Percentiles rank a stretch among this genome's conserved stretches.
Conservation (phyloP, 2,113 vertebrate genomes). For the Grallaria varia region DNA sequence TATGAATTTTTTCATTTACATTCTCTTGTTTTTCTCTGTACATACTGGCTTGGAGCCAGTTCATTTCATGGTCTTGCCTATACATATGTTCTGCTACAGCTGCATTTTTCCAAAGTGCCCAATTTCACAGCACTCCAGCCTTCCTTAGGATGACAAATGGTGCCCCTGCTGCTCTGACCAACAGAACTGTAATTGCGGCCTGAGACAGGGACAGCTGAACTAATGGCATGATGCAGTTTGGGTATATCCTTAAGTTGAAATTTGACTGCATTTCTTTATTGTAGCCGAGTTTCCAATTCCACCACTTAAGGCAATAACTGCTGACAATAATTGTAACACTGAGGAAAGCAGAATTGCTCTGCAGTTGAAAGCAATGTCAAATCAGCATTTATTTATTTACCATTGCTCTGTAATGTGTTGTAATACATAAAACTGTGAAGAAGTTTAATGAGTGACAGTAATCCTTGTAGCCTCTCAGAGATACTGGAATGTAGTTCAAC, state of each 20-base stretch:
- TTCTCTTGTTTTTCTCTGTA: slow-evolving; percentile 34
- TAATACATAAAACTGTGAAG: background rate
- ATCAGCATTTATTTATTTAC: slow-evolving; percentile 56
- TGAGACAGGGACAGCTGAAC: slow-evolving; percentile 10
- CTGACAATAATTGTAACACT: slow-evolving; percentile 39
- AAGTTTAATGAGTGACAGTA: slow-evolving; percentile 40
- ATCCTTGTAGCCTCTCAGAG: background rate
- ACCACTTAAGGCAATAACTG: slow-evolving; percentile 28
- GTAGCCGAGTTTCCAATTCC: background rate
- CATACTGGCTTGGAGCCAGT: slow-evolving; percentile 39
- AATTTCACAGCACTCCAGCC: slow-evolving; percentile 51
- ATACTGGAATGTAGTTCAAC: background rate
- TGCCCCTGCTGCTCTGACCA: slow-evolving; percentile 48
- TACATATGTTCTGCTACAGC: slow-evolving; percentile 61
- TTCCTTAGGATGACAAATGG: slow-evolving; percentile 62
- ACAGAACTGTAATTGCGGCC: slow-evolving; percentile 48
- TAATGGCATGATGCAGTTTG: background rate
- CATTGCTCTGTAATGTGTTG: slow-evolving; percentile 8
- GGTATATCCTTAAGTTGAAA: background rate
- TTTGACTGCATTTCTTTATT: slow-evolving; percentile 14
- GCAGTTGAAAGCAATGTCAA: slow-evolving; percentile 33
- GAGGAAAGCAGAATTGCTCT: slow-evolving; percentile 34
- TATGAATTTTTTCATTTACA: slow-evolving; percentile 50
- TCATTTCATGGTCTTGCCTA: slow-evolving; percentile 62
- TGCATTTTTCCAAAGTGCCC: slow-evolving; percentile 64